Base-by-base conservation (phyloP, 1,140 invertebrate genomes). In the Pygmarrhopalites habei region DNA sequence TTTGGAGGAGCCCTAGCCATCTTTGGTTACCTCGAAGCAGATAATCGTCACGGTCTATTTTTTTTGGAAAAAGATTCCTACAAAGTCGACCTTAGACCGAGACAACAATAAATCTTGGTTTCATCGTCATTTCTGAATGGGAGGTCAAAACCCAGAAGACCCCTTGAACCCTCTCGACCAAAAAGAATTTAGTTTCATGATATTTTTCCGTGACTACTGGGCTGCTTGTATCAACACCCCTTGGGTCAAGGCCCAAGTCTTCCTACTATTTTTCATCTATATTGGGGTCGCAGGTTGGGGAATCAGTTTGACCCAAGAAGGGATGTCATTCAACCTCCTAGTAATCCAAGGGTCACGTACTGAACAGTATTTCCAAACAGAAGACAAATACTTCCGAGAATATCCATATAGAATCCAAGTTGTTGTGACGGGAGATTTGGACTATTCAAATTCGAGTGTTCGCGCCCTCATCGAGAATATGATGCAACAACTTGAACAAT, bases 1-100 rank as follows among this genome's bases (percentile, higher is more conserved):
- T 97, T 97, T 76, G 85, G 89, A 2, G 92, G 87, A 15, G 92
- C 90, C 73, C 84, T 97, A 62, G 91, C 92, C 0, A 81, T 96
- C 58, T 88, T 89, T 53, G 93, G 92, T 17, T 89, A 91, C 73
- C 83, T 87, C 69, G 90, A 95, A n/a, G n/a, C n/a, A n/a, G n/a
- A n/a, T n/a, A n/a, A n/a, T n/a, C n/a, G n/a, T n/a, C n/a, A n/a
- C n/a, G 73, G 81, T 86, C 62, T 83, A 86, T 14, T 91, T 94
- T 76, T 89, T 86, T 1, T 79, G 93, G 30, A 80, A 86, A 19
- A 91, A 85, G 72, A 67, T 73, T n/a, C 67, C 67, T 2, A 70
- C 59, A 44, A 70, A 75, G 25, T 73, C 75, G 47, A 73, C 77
- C 1, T 72, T 72, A 56, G 78, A 77, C 4, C 64, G 86, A 77